Evolutionary conservation across 2,113 vertebrate species (phyloP).

Genomic region (Callaeas wilsoni): DNA sequence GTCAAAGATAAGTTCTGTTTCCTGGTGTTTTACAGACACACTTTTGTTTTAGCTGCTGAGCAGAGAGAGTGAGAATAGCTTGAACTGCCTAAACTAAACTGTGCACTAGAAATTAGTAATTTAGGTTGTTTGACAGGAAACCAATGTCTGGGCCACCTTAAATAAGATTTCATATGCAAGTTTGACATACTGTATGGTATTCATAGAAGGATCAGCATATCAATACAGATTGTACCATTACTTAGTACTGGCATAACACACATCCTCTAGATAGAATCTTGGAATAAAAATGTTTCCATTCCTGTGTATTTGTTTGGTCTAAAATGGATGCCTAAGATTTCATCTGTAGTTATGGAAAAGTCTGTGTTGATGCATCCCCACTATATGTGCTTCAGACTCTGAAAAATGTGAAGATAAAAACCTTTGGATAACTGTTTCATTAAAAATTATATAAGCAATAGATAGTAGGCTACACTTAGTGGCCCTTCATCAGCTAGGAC

Average conservation of each 20-base stretch:
- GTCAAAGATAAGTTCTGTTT: constrained; percentile 57
- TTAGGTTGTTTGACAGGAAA: background rate
- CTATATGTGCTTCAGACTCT: background rate
- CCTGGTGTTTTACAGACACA: constrained; percentile 55
- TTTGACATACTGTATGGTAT: background rate
- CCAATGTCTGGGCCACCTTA: background rate
- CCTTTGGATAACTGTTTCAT: background rate
- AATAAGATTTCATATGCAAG: background rate
- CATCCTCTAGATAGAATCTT: background rate
- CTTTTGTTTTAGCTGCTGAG: constrained; percentile 50
- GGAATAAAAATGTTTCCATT: background rate
- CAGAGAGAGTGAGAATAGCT: constrained; percentile 57
- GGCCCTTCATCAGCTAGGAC: background rate
- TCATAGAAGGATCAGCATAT: background rate
- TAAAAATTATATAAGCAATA: constrained; percentile 36
- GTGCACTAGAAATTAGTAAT: background rate
- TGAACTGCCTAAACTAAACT: constrained; percentile 43
- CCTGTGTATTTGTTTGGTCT: background rate
- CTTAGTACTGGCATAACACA: background rate
- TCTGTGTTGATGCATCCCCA: background rate
- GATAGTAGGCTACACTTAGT: background rate
- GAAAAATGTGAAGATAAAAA: background rate
- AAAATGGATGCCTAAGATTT: background rate
- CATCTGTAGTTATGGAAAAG: background rate
- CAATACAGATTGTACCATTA: background rate